A percentile compares a stretch with the other conserved stretches of the same genome.
These are phyloP conservation scores for Speoplatyrhinus poulsoni DNA, from an alignment of 2,113 vertebrate species.

Conservation along the genomic window DNA sequence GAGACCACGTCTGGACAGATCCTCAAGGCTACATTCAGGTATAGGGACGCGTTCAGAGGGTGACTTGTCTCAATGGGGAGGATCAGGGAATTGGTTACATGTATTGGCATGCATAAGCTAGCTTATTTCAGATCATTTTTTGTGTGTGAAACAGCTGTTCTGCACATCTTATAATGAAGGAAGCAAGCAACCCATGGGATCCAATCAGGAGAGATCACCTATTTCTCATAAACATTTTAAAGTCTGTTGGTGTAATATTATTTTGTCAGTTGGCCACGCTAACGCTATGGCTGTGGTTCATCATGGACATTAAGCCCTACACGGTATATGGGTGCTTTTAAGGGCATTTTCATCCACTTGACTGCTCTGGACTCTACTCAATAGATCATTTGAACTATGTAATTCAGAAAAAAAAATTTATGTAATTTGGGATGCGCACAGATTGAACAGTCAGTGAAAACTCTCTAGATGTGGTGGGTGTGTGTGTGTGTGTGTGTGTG, in stretches of 20 bases:
- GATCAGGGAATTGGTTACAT: background rate
- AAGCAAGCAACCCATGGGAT: background rate
- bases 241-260: too few relatives aligned
- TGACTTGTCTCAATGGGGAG: constrained; percentile 22
- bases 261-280: too few relatives aligned
- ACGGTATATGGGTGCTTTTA: constrained; percentile 29
- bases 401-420: constrained; percentile 60
- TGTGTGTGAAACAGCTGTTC: background rate
- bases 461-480: constrained; percentile 11
- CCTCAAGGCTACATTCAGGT: constrained; percentile 96
- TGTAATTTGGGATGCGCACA: constrained; percentile 55
- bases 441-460: constrained; percentile 21
- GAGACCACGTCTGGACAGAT: constrained; percentile 89
- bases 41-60: constrained; percentile 4
- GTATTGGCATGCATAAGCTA: too few relatives aligned
- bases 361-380: constrained; percentile 9
- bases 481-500: too few relatives aligned
- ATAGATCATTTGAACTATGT: constrained; percentile 44
- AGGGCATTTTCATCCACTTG: constrained; percentile 43
- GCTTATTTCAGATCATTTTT: too few relatives aligned
- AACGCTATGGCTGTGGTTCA: too few relatives aligned
- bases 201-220: too few relatives aligned
- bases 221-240: too few relatives aligned
- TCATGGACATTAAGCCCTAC: background rate
- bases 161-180: background rate